phyloP scores from a whole-genome alignment of 2,888 invertebrate genomes.

The Pemphredon lugubris region DNA sequence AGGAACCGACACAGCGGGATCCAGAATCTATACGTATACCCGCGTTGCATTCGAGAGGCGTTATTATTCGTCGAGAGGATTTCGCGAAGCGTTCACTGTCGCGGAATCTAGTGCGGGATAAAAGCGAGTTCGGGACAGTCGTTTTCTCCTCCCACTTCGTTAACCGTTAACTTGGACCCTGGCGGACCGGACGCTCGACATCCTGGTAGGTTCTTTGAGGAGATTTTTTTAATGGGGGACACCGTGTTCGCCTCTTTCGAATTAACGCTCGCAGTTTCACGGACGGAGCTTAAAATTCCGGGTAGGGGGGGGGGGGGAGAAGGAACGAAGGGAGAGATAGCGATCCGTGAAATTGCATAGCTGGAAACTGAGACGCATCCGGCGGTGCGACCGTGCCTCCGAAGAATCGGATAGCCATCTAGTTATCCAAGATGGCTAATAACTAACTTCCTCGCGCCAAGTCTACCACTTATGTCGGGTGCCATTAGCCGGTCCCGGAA shows the following conservation, averaged over 20 bases:
- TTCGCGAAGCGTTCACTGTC: conserved; percentile 40
- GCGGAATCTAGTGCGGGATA: conserved; percentile 39
- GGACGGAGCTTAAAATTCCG: no score
- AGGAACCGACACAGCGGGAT: conserved; percentile 37
- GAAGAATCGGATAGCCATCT: conserved; percentile 37
- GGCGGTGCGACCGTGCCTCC: no score
- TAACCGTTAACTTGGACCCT: conserved; percentile 17
- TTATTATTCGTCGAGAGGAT: conserved; percentile 53
- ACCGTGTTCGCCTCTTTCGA: no score
- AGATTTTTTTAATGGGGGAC: no score
- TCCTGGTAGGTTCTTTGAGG: no score
- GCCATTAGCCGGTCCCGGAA: conserved; percentile 46
- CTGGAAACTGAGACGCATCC: not conserved
- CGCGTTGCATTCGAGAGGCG: conserved; percentile 50
- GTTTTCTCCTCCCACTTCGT: conserved; percentile 40
- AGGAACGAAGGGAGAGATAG: not conserved
- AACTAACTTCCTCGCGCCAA: conserved; percentile 22
- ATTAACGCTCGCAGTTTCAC: no score
- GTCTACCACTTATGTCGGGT: conserved; percentile 32
- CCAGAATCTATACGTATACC: not conserved
- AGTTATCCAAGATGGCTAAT: conserved; percentile 49
- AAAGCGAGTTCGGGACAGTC: conserved; percentile 35
- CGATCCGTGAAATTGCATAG: not conserved
- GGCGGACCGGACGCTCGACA: no score
- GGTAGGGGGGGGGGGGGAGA: no score